A percentile compares a stretch with the other conserved stretches of the same genome.
Evolutionary conservation across 2,888 invertebrate species (phyloP).

Genomic region (Alentia gelatinosa): DNA sequence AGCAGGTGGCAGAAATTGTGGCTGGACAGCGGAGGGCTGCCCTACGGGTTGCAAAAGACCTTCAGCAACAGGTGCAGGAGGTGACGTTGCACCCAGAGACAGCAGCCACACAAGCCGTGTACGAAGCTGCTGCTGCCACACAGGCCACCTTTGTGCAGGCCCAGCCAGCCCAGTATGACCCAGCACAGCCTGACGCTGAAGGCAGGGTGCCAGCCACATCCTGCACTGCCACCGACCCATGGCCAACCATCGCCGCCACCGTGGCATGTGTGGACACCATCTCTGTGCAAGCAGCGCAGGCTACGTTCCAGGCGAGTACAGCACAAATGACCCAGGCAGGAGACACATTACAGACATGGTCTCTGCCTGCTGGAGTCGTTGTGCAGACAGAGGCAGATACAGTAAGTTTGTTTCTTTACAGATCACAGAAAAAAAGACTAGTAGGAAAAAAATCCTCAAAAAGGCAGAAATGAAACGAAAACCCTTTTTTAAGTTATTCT

Average conservation of each 20-base stretch:
- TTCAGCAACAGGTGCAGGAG: background rate
- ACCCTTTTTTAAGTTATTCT: no score
- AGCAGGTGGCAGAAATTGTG: conserved; percentile 23
- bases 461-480: no score
- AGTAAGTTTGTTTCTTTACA: background rate
- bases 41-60: background rate
- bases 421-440: no score
- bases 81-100: background rate
- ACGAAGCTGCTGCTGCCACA: background rate
- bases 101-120: background rate
- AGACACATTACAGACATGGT: conserved; percentile 21
- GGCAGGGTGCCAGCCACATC: background rate
- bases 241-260: conserved; percentile 13
- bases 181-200: background rate
- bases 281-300: conserved; percentile 19
- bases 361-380: conserved; percentile 16
- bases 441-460: no score
- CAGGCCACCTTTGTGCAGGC: conserved; percentile 21
- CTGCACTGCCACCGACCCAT: conserved; percentile 12
- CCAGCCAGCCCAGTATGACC: background rate
- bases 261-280: conserved; percentile 39
- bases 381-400: conserved; percentile 48
- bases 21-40: conserved; percentile 6
- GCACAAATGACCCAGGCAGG: background rate
- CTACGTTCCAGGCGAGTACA: conserved; percentile 24